A percentile compares a stretch with the other conserved stretches of the same genome.
phyloP scores from a whole-genome alignment of 2,888 invertebrate species.

The Euproctis similis region DNA sequence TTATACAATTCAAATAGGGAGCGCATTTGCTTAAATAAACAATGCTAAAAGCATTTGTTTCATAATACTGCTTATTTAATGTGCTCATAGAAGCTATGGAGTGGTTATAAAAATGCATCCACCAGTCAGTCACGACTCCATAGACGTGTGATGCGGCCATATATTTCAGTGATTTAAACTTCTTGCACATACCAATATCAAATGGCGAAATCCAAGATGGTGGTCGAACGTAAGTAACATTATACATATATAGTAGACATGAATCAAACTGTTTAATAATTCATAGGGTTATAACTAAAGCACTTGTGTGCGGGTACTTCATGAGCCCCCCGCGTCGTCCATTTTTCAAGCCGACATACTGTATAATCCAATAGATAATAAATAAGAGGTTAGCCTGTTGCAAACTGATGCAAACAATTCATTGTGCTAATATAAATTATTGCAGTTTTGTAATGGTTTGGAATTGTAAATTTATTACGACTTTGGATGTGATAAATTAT shows the following conservation, averaged over 20 bases:
- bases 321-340: slow-evolving; percentile 57
- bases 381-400: slow-evolving; percentile 36
- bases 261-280: slow-evolving; percentile 65
- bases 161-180: slow-evolving; percentile 19
- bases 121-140: slow-evolving; percentile 15
- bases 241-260: slow-evolving; percentile 46
- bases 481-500: too few relatives aligned
- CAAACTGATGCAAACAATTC: slow-evolving; percentile 37
- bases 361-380: slow-evolving; percentile 40
- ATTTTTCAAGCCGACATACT: slow-evolving; percentile 59
- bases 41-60: slow-evolving; percentile 40
- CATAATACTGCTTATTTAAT: slow-evolving; percentile 36
- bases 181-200: slow-evolving; percentile 29
- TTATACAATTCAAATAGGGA: slow-evolving; percentile 27
- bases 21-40: slow-evolving; percentile 45
- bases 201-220: slow-evolving; percentile 40
- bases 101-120: slow-evolving; percentile 20
- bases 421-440: slow-evolving; percentile 42
- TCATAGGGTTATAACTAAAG: slow-evolving; percentile 60
- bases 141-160: neutral
- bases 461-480: too few relatives aligned
- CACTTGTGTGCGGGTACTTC: slow-evolving; percentile 36
- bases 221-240: slow-evolving; percentile 27
- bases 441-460: too few relatives aligned
- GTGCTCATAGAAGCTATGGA: slow-evolving; percentile 23